A percentile compares a stretch with the other conserved stretches of the same genome.
phyloP scores from a whole-genome alignment of 2,113 vertebrate species.

The Datnioides undecimradiatus region DNA sequence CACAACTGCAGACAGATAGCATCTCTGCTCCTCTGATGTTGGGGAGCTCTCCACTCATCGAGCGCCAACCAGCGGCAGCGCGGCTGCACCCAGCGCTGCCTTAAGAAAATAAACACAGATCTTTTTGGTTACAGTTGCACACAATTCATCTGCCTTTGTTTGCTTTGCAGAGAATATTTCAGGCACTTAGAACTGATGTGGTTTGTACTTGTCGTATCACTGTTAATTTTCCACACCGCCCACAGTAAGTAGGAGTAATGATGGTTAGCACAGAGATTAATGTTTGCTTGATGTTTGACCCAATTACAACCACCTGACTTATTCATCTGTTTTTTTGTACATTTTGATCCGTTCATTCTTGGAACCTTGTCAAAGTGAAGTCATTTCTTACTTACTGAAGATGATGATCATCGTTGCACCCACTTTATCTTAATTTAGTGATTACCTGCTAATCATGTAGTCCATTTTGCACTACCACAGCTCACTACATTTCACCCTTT shows the following conservation, averaged over 20 bases:
- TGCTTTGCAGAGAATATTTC: slow-evolving; percentile 21
- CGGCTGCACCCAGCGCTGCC: slow-evolving; percentile 32
- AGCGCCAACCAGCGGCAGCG: slow-evolving; percentile 47
- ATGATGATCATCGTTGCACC: background rate
- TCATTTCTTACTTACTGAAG: background rate
- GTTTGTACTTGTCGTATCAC: slow-evolving; percentile 29
- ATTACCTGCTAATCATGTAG: slow-evolving; percentile 21
- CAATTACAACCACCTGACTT: background rate
- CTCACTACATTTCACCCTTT: slow-evolving; percentile 64
- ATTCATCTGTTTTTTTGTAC: background rate
- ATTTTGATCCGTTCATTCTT: background rate
- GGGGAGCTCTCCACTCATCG: slow-evolving; percentile 45
- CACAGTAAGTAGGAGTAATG: slow-evolving; percentile 21
- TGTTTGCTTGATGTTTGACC: background rate
- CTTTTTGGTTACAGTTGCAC: slow-evolving; percentile 32
- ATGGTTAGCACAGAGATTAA: background rate
- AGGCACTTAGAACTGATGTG: slow-evolving; percentile 18
- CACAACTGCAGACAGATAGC: slow-evolving; percentile 51
- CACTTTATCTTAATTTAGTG: background rate
- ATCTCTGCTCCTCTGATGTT: slow-evolving; percentile 63
- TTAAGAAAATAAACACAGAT: slow-evolving; percentile 58
- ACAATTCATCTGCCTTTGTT: slow-evolving; percentile 22
- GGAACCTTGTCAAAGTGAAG: background rate
- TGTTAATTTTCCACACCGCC: slow-evolving; percentile 21
- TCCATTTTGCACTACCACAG: slow-evolving; percentile 45